Conservation (phyloP, 2,797 vertebrate species). For the Numenius phaeopus region DNA sequence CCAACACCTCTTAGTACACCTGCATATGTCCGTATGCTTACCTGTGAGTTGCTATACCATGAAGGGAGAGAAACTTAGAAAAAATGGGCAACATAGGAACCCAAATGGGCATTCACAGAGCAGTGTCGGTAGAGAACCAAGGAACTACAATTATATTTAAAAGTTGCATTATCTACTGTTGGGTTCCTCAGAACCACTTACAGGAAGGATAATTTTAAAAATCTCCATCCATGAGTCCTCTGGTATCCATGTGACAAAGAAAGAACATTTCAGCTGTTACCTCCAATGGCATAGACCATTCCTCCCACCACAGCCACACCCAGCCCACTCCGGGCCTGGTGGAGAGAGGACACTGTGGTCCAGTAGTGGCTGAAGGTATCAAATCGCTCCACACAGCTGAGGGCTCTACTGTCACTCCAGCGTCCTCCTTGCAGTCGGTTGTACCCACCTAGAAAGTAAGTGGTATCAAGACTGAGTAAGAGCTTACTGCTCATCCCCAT, state of each 20-base stretch:
- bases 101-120: neutral
- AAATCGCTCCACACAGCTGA: conserved; percentile 96
- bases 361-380: conserved; percentile 99
- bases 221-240: neutral
- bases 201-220: neutral
- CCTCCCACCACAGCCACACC: conserved; percentile 93
- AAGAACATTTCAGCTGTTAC: conserved; percentile 75
- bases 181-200: neutral
- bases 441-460: conserved; percentile 88
- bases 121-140: neutral
- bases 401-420: conserved; percentile 94
- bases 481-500: neutral
- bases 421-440: conserved; percentile 94
- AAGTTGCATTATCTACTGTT: neutral
- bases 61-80: neutral
- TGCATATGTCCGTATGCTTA: neutral
- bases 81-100: neutral
- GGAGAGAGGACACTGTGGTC: conserved; percentile 96
- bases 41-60: neutral
- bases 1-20: neutral
- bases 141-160: neutral
- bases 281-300: conserved; percentile 97
- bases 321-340: conserved; percentile 94
- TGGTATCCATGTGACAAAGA: neutral
- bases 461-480: neutral